Percentiles rank a stretch among this genome's conserved stretches.
phyloP scores from a whole-genome alignment of 2,797 vertebrate species.

The Arrhamphus sclerolepis region DNA sequence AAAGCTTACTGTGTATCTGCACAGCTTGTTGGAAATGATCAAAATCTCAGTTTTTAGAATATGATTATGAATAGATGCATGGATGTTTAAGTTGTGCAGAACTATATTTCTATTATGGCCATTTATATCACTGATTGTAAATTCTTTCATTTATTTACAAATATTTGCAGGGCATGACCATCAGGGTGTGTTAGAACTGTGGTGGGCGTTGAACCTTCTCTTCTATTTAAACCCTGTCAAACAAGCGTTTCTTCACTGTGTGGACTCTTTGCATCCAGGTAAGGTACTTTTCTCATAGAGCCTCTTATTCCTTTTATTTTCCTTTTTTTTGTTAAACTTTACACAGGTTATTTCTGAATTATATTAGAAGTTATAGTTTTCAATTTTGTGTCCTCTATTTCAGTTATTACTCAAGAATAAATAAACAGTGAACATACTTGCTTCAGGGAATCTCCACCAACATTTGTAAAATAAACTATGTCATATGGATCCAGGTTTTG shows the following conservation, averaged over 20 bases:
- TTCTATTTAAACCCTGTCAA: slow-evolving; percentile 3
- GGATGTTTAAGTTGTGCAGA: background rate
- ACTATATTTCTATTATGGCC: background rate
- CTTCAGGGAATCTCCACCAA: background rate
- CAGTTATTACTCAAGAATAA: no score
- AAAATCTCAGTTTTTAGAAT: background rate
- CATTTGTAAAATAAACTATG: no score
- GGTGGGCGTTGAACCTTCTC: background rate
- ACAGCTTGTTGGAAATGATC: background rate
- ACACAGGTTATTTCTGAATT: background rate
- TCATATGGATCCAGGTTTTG: no score
- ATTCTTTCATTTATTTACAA: background rate
- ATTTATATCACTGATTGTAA: background rate
- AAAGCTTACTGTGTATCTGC: background rate
- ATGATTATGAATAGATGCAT: background rate
- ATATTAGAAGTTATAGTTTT: background rate
- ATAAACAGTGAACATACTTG: background rate
- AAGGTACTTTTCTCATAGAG: background rate
- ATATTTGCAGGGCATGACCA: no score
- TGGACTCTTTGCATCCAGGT: slow-evolving; percentile 4
- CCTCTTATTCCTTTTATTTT: no score
- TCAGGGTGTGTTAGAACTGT: background rate
- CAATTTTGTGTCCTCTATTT: no score
- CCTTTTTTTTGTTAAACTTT: slow-evolving; percentile 1
- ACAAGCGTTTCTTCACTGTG: background rate